Evolutionary conservation across 2,113 vertebrate genomes (phyloP), one percentile per base, ranked within the genome.

Genomic region (Acinonyx jubatus): DNA sequence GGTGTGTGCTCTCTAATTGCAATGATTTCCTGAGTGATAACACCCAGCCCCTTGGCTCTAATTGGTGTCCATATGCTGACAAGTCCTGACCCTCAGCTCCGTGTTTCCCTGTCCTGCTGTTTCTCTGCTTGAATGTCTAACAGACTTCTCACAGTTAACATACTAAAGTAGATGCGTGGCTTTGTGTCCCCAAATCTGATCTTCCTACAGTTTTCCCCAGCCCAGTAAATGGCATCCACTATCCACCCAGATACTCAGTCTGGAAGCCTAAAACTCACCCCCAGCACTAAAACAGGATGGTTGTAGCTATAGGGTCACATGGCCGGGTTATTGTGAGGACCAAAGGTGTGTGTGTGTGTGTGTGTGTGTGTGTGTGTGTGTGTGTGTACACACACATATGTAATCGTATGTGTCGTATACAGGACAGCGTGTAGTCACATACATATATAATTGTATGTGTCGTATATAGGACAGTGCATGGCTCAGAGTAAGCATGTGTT

Each of bases 11-110:
- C 16, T 69, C 16, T 41, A 21, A 21, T 0, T 27, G 38, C 21
- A 23, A 12, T 11, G 13, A 33, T 9, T 69, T 27, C 41, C 68
- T 41, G n/a, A 38, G 55, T 21, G 6, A 15, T 10, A 13, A 41
- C n/a, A 68, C 19, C 3, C 12, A 19, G 38, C 11, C 16, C 48
- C 0, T 0, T 3, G 52, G 36, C 45, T 78, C n/a, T 7, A 12
- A 21, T 4, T 71, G 55, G 27, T 9, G 4, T 4, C 3, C 21
- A 76, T 4, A 13, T 27, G 33, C 23, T 8, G 2, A 10, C 0
- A 21, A 18, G 29, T 52, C 12, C 1, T 1, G 0, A 16, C 2
- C 38, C 38, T 31, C 41, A 11, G 68, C 10, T 5, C 23, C 41
- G 15, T 2, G 38, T 1, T 3, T 31, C 5, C 5, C 10, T 23